phyloP scores from a whole-genome alignment of 92 coral and sea anemone species.

The Montipora capitata region DNA sequence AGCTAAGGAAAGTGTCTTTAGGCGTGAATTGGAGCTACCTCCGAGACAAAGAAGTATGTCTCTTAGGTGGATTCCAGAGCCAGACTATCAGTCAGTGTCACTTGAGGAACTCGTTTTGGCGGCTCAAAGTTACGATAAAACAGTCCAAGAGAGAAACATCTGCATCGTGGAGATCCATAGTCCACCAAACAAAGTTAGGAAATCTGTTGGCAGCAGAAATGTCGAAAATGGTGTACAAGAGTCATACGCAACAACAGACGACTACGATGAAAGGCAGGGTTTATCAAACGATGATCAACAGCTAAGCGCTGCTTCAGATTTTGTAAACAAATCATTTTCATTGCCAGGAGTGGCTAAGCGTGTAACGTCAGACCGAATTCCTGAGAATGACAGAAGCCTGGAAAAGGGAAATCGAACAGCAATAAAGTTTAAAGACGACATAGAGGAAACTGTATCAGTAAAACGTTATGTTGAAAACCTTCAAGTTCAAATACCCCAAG shows the following conservation, averaged over 20 bases:
- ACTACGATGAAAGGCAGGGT: not conserved
- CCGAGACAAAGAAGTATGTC: slow-evolving; percentile 18
- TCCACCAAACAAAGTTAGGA: slow-evolving; percentile 1
- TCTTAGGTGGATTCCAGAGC: slow-evolving; percentile 67
- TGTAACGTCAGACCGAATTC: not conserved
- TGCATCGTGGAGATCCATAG: slow-evolving; percentile 30
- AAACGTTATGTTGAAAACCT: slow-evolving; percentile 11
- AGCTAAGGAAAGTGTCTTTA: slow-evolving; percentile 58
- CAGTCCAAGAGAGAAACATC: not conserved
- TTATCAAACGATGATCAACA: not conserved
- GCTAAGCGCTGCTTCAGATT: not conserved
- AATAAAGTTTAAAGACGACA: too few relatives aligned
- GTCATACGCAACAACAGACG: not conserved
- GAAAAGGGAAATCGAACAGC: not conserved
- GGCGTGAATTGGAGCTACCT: not conserved
- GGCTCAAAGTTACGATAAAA: not conserved
- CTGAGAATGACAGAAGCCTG: not conserved
- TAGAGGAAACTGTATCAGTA: not conserved
- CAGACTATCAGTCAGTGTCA: slow-evolving; percentile 65
- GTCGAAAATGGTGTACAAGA: not conserved
- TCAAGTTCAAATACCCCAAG: not conserved
- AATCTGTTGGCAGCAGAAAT: not conserved
- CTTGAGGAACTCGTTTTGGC: slow-evolving; percentile 35
- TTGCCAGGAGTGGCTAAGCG: slow-evolving; percentile 40
- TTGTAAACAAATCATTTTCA: not conserved